Conservation (phyloP, 2,113 vertebrate genomes). For the Brachypteracias leptosomus region DNA sequence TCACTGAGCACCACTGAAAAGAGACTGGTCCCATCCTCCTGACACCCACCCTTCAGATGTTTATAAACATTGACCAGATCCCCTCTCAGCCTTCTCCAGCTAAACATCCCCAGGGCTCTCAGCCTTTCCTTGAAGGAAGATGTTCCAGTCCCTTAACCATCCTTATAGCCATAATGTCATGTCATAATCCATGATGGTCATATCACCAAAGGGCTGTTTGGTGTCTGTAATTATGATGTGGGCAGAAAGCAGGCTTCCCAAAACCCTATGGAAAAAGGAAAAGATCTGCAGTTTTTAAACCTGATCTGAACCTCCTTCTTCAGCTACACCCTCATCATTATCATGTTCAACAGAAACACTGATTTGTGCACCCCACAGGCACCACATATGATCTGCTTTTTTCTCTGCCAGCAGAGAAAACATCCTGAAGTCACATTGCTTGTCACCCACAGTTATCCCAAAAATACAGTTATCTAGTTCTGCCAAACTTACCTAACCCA, state of each 20-base stretch:
- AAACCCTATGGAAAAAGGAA: slow-evolving; percentile 77
- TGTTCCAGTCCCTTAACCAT: too few relatives aligned
- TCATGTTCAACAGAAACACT: accelerated
- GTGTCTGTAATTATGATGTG: slow-evolving; percentile 95
- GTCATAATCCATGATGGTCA: slow-evolving; percentile 88
- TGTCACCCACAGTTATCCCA: not conserved
- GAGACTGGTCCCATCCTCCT: too few relatives aligned
- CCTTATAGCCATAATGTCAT: too few relatives aligned
- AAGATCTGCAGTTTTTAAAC: not conserved
- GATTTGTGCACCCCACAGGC: not conserved
- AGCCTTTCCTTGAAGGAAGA: too few relatives aligned
- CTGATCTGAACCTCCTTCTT: not conserved
- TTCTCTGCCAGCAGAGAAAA: not conserved
- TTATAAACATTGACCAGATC: too few relatives aligned
- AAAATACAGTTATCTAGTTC: accelerated
- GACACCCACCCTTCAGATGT: too few relatives aligned
- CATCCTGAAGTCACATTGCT: accelerated
- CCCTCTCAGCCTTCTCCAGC: too few relatives aligned
- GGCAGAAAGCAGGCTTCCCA: slow-evolving; percentile 94
- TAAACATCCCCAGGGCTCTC: too few relatives aligned
- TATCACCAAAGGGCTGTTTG: slow-evolving; percentile 92
- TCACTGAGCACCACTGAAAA: too few relatives aligned
- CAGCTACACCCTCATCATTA: not conserved
- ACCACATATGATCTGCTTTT: not conserved
- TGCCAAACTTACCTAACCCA: not conserved